A percentile compares a stretch with the other conserved stretches of the same genome.
phyloP scores from a whole-genome alignment of 2,888 invertebrate genomes.

The Lepidonotus clava region DNA sequence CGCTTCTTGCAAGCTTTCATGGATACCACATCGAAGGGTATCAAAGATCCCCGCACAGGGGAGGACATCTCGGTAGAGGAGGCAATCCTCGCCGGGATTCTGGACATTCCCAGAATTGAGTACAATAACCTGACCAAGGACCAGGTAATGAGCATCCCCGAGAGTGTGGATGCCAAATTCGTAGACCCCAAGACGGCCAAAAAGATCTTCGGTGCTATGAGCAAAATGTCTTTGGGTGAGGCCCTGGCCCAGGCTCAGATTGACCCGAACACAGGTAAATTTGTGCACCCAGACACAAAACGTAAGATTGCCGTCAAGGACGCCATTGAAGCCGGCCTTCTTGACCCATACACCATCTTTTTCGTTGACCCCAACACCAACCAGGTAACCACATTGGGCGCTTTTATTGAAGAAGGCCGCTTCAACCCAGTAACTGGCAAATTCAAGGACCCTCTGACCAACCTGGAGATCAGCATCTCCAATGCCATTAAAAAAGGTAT shows the following conservation, averaged over 20 bases:
- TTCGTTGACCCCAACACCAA: conserved; percentile 75
- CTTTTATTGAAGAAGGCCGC: conserved; percentile 73
- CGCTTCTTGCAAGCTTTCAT: conserved; percentile 68
- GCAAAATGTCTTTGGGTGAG: conserved; percentile 78
- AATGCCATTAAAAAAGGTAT: conserved; percentile 91
- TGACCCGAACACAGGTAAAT: conserved; percentile 80
- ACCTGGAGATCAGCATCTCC: conserved; percentile 83
- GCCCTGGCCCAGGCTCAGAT: conserved; percentile 78
- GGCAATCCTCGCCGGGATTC: conserved; percentile 70
- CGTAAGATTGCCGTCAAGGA: conserved; percentile 85
- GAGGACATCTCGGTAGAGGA: conserved; percentile 84
- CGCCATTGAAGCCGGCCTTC: conserved; percentile 85
- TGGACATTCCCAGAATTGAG: conserved; percentile 64
- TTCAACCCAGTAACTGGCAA: conserved; percentile 84
- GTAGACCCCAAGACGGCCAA: conserved; percentile 61
- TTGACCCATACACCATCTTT: conserved; percentile 74
- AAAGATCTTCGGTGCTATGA: conserved; percentile 74
- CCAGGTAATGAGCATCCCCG: conserved; percentile 68
- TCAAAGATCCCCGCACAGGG: conserved; percentile 89
- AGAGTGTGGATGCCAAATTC: conserved; percentile 67
- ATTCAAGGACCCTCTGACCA: conserved; percentile 85
- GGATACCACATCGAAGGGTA: conserved; percentile 66
- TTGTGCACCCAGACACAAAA: conserved; percentile 78
- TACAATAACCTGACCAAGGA: conserved; percentile 55
- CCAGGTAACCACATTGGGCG: conserved; percentile 72